Base-by-base conservation (phyloP, 2,797 vertebrate genomes). In the Falco berigora region DNA sequence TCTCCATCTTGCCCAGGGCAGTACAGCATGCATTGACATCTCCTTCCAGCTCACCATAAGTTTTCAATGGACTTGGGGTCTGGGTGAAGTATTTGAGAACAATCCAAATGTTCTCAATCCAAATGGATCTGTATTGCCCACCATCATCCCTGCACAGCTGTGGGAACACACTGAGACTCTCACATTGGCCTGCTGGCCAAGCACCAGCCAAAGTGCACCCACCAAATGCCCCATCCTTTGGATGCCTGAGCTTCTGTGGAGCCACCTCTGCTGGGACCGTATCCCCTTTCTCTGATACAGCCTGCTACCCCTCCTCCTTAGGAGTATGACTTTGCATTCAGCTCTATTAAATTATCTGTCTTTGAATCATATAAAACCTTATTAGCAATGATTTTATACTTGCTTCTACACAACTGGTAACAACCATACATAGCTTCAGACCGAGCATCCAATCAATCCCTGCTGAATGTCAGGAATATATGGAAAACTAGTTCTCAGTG, bases 141-240 rank as follows among this genome's bases (percentile, higher is more conserved):
- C 14, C 62, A 8, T 4, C 6, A 1, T 5, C 62, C 32, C 52
- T 4, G 7, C 28, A 16, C 21, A 24, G 44, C 55, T 32, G 9
- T 10, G 2, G 68, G 61, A 42, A 34, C 19, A 9, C 34, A 1
- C 28, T 2, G 1, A 2, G 38, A 64, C 50, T 25, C 53, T 10
- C 58, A 4, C 1, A 0, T 0, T 6, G 27, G 52, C 58, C 49
- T 10, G 0, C 9, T 5, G 24, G 46, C 32, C 50, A 5, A 22
- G 40, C 30, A 6, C 1, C 82, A 7, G 36, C 32, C 56, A 3
- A 36, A 10, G 42, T 5, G 38, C 8, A 62, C 24, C 47, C 83
- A 52, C 16, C 52, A 3, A n/a, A 5, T 0, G 0, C 40, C 42
- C 50, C 11, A 42, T 32, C 46, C 64, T n/a, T 12, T 2, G 1